Evolutionary conservation across 2,113 vertebrate species (phyloP).

Genomic region (Rhabdornis inornatus): DNA sequence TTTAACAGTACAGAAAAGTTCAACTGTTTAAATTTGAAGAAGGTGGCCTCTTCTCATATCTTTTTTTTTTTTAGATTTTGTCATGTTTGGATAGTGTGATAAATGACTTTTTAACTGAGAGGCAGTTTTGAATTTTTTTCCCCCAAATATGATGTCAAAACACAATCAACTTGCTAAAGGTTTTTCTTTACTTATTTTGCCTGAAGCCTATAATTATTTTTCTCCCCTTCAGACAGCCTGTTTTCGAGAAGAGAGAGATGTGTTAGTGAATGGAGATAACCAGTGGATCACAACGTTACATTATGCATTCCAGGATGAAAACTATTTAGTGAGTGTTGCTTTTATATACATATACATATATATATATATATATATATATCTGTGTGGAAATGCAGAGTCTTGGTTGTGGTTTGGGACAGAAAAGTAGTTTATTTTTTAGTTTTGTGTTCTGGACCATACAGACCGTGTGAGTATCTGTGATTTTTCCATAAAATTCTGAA

Average conservation of each 20-base stretch:
- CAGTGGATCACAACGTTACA: conserved; percentile 98
- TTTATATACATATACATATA: neutral
- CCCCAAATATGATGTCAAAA: neutral
- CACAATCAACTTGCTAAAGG: neutral
- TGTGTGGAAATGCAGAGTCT: neutral
- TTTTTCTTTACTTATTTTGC: neutral
- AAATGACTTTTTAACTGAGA: neutral
- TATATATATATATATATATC: neutral
- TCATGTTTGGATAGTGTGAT: neutral
- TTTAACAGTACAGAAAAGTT: neutral
- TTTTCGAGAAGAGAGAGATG: conserved; percentile 96
- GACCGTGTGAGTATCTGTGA: neutral
- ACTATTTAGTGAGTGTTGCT: conserved; percentile 85
- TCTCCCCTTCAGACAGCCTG: conserved; percentile 87
- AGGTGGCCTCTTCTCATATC: neutral
- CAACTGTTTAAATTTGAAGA: neutral
- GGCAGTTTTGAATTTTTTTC: neutral
- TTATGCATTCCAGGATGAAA: conserved; percentile 99
- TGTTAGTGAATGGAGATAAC: conserved; percentile 93
- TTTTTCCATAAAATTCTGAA: neutral
- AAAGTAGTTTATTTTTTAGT: neutral
- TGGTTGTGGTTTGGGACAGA: neutral
- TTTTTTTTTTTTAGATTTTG: neutral
- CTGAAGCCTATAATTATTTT: neutral
- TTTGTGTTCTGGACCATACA: neutral